Percentiles rank a stretch among this genome's conserved stretches.
Conservation (phyloP, 2,888 invertebrate genomes). For the Sympetrum striolatum region DNA sequence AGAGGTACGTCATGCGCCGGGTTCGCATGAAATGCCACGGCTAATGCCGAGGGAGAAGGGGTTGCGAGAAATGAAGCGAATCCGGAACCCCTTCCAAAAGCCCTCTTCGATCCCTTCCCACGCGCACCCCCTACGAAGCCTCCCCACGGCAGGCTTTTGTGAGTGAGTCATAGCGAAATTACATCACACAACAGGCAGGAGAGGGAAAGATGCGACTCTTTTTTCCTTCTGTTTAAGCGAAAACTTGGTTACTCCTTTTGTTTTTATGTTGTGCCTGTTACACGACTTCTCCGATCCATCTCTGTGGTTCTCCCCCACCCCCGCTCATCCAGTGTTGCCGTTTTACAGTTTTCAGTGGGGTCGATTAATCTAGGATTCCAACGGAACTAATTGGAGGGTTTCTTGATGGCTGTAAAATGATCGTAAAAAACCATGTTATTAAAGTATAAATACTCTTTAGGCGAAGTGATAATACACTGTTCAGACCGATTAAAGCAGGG, state of each 20-base stretch:
- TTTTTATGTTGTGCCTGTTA: neutral
- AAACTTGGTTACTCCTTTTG: neutral
- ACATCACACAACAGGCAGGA: slow-evolving; percentile 8
- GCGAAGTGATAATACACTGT: too few species aligned
- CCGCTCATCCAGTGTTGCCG: neutral
- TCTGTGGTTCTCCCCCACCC: neutral
- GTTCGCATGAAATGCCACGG: neutral
- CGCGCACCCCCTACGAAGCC: neutral
- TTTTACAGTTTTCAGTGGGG: neutral
- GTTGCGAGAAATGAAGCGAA: neutral
- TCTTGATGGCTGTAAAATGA: too few species aligned
- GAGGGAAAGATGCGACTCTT: neutral
- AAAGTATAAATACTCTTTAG: too few species aligned
- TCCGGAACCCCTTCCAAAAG: neutral
- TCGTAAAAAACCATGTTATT: too few species aligned
- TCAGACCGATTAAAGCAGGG: too few species aligned
- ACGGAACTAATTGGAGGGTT: too few species aligned
- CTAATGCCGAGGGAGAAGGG: neutral
- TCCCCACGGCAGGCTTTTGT: neutral
- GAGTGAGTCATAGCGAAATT: slow-evolving; percentile 33
- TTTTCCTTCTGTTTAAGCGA: neutral
- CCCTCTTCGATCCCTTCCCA: neutral
- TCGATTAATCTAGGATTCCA: neutral
- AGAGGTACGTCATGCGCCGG: neutral
- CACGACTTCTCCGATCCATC: neutral